Conservation (phyloP, 2,888 invertebrate species). For the Agrochola lychnidis region DNA sequence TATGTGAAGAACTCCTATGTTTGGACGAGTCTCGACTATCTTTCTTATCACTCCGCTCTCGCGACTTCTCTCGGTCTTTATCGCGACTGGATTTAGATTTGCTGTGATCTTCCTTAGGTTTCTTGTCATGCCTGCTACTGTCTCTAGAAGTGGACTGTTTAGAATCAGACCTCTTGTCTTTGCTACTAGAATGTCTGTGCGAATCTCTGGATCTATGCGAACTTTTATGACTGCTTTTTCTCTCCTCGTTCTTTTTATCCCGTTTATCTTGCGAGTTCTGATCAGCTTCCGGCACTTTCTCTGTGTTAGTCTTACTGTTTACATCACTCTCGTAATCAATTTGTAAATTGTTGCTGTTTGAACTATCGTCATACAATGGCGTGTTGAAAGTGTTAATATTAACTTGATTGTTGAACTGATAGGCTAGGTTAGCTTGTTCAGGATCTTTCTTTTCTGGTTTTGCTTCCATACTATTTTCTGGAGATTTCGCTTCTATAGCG, state of each 20-base stretch:
- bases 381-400: slow-evolving; percentile 84
- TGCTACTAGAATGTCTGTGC: slow-evolving; percentile 83
- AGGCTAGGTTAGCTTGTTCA: slow-evolving; percentile 77
- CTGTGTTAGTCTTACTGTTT: slow-evolving; percentile 85
- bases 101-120: slow-evolving; percentile 81
- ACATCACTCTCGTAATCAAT: slow-evolving; percentile 88
- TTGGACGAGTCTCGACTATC: slow-evolving; percentile 84
- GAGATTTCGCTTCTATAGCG: slow-evolving; percentile 82
- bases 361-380: slow-evolving; percentile 86
- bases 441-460: slow-evolving; percentile 79
- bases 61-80: slow-evolving; percentile 80
- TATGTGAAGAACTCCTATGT: slow-evolving; percentile 84
- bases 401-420: slow-evolving; percentile 84
- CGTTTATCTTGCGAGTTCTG: slow-evolving; percentile 81
- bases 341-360: slow-evolving; percentile 85
- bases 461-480: slow-evolving; percentile 76
- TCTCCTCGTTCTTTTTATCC: slow-evolving; percentile 81
- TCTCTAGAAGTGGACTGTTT: slow-evolving; percentile 84
- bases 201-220: slow-evolving; percentile 85
- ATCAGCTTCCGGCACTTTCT: slow-evolving; percentile 81
- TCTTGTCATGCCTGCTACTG: slow-evolving; percentile 82
- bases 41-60: slow-evolving; percentile 81
- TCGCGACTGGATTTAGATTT: slow-evolving; percentile 80
- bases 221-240: slow-evolving; percentile 81
- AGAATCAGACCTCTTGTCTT: slow-evolving; percentile 83